Percentiles rank a stretch among this genome's conserved stretches.
phyloP scores from a whole-genome alignment of 2,797 vertebrate genomes.

The Chrosomus eos region DNA sequence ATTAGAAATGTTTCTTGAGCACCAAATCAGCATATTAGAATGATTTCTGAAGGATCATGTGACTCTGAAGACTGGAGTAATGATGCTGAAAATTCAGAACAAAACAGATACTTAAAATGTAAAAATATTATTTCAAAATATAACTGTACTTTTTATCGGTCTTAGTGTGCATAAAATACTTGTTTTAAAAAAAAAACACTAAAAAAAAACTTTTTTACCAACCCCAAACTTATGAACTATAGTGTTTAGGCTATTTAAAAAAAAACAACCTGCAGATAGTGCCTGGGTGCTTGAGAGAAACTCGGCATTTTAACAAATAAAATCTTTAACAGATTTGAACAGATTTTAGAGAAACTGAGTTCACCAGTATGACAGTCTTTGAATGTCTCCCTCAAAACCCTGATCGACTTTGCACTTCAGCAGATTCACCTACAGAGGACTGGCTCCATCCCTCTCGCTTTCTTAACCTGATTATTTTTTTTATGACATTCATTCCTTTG shows the following conservation, averaged over 20 bases:
- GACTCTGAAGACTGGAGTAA: not conserved
- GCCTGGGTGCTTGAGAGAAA: not conserved
- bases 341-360: not conserved
- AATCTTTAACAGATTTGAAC: not conserved
- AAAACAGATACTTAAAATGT: not conserved
- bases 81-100: not conserved
- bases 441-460: constrained; percentile 41
- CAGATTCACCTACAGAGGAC: not conserved
- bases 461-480: not conserved
- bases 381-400: constrained; percentile 65
- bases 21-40: not conserved
- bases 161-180: not conserved
- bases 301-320: not conserved
- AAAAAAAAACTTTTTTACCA: not conserved
- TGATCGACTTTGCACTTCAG: constrained; percentile 38
- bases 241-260: not conserved
- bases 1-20: not conserved
- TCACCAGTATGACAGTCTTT: not conserved
- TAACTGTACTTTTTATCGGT: not conserved
- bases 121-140: not conserved
- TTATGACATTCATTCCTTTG: constrained; percentile 5
- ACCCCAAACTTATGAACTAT: not conserved
- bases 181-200: too few relatives aligned
- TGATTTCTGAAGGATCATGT: not conserved
- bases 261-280: not conserved